phyloP scores from a whole-genome alignment of 1,140 invertebrate species.

The Magallana ariakensis region DNA sequence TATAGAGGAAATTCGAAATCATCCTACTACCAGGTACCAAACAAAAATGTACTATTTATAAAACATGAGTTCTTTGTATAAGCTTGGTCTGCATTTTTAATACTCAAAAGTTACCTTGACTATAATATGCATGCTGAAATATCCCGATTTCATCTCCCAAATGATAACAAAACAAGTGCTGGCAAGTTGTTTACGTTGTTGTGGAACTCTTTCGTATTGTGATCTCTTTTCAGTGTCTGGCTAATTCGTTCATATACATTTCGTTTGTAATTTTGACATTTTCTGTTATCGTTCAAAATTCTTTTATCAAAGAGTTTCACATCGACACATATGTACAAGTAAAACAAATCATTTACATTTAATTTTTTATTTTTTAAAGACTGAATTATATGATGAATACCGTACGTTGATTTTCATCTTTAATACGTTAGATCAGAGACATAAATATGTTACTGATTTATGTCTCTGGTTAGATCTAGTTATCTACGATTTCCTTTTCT shows the following conservation, averaged over 20 bases:
- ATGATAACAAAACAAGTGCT: slow-evolving; percentile 4
- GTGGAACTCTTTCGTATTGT: slow-evolving; percentile 5
- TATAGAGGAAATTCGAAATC: slow-evolving; percentile 6
- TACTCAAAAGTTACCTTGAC: background rate
- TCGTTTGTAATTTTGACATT: background rate
- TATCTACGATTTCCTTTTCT: too few relatives aligned
- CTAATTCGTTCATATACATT: background rate
- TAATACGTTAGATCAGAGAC: too few relatives aligned
- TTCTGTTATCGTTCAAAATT: too few relatives aligned
- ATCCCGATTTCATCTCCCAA: background rate
- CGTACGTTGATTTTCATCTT: too few relatives aligned
- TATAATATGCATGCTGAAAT: background rate
- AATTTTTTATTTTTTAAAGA: background rate
- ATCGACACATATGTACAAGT: background rate
- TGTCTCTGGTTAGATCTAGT: too few relatives aligned
- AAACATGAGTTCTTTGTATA: too few relatives aligned
- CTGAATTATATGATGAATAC: too few relatives aligned
- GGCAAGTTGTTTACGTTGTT: slow-evolving; percentile 38
- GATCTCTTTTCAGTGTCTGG: background rate
- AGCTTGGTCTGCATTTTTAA: too few relatives aligned
- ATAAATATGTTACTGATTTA: too few relatives aligned
- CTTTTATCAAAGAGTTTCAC: background rate
- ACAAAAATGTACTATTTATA: too few relatives aligned
- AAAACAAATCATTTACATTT: background rate
- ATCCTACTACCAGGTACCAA: background rate